Conservation (phyloP, 2,113 vertebrate genomes). For the Phodopus roborovskii region DNA sequence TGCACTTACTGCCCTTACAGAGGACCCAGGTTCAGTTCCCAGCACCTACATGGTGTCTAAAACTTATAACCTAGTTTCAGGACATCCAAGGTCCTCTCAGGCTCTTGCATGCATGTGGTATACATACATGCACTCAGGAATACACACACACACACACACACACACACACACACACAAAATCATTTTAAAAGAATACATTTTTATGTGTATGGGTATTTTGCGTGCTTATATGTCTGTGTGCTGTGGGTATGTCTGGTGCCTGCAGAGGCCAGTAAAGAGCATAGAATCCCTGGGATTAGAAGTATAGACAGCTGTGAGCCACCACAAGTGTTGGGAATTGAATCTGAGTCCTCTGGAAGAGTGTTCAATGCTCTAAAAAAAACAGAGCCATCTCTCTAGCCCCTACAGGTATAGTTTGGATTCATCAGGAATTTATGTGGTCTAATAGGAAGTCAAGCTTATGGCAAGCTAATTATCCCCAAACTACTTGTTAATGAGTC, state of each 20-base stretch:
- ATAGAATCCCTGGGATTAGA: not conserved
- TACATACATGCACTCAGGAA: not conserved
- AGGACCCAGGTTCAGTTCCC: not conserved
- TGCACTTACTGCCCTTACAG: not conserved
- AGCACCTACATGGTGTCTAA: not conserved
- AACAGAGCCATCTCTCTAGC: not conserved
- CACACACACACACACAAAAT: not conserved
- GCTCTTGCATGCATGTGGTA: not conserved
- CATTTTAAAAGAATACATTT: not conserved
- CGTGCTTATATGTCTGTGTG: not conserved
- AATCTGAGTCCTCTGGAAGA: not conserved
- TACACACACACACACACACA: not conserved
- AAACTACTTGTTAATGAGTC: not conserved
- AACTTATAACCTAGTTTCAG: not conserved
- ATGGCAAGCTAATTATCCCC: not conserved
- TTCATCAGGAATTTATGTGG: conserved; percentile 5
- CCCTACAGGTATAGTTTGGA: not conserved
- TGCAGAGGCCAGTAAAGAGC: too few relatives aligned
- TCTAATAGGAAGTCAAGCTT: not conserved
- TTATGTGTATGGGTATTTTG: not conserved
- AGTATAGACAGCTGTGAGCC: not conserved
- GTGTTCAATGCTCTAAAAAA: not conserved
- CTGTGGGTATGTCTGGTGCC: not conserved
- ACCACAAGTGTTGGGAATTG: not conserved
- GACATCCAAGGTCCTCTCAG: not conserved